Conservation (phyloP, 2,797 vertebrate species). For the Aphelocoma californica region DNA sequence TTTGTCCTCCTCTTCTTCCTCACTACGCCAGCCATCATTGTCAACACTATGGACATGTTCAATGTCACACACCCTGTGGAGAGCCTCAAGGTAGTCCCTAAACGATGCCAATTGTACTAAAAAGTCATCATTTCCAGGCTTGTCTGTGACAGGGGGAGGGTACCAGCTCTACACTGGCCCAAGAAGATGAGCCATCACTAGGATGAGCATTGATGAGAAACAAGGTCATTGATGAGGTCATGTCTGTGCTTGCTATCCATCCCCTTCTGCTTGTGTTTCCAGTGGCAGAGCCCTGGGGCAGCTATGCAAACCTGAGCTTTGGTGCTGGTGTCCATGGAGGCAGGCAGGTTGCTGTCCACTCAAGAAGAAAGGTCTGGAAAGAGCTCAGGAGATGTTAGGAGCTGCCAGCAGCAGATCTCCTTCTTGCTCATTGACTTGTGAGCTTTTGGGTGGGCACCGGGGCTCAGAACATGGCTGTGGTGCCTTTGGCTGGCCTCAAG, state of each 20-base stretch:
- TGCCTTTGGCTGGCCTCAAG: background rate
- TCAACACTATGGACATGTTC: constrained; percentile 98
- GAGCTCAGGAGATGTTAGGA: background rate
- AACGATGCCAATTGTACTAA: background rate
- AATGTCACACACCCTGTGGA: constrained; percentile 94
- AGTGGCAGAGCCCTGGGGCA: background rate
- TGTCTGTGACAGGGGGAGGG: background rate
- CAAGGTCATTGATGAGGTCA: background rate
- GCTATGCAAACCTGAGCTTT: background rate
- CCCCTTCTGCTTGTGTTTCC: background rate
- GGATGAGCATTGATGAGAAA: background rate
- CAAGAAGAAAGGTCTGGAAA: background rate
- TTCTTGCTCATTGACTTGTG: background rate
- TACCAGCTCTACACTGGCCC: background rate
- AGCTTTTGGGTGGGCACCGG: background rate
- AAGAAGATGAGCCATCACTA: background rate
- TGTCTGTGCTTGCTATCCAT: background rate
- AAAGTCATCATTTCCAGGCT: background rate
- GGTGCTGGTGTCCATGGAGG: background rate
- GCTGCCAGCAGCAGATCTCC: background rate
- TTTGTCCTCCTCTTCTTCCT: constrained; percentile 98
- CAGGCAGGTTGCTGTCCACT: background rate
- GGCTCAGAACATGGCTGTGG: background rate
- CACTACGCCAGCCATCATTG: constrained; percentile 95
- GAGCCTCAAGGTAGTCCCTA: constrained; percentile 83